Percentiles rank a stretch among this genome's conserved stretches.
Evolutionary conservation across 2,888 invertebrate species (phyloP).

Genomic region (Chelonus formosanus): DNA sequence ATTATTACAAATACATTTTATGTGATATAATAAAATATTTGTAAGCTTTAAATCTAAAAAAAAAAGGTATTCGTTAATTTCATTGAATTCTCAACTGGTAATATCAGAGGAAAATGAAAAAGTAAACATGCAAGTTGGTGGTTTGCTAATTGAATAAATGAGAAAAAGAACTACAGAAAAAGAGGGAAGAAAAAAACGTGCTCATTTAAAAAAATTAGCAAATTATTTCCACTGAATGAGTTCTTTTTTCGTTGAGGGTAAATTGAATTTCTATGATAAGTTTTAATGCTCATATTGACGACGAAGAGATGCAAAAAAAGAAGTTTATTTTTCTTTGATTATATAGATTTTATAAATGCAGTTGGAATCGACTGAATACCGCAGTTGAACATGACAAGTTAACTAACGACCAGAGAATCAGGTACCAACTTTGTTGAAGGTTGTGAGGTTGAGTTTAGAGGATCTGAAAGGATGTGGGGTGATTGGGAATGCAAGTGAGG

Average conservation of each 20-base stretch:
- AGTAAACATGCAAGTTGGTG: constrained; percentile 3
- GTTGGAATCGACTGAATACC: not conserved
- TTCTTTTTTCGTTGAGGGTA: not conserved
- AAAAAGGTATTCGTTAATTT: not conserved
- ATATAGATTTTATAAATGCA: too few species aligned
- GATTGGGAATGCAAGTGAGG: constrained; percentile 36
- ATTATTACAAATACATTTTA: too few species aligned
- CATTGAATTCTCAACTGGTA: constrained; percentile 7
- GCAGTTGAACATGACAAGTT: constrained; percentile 7
- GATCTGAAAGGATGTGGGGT: constrained; percentile 37
- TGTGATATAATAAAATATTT: too few species aligned
- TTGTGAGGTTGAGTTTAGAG: constrained; percentile 34
- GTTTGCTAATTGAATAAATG: constrained; percentile 19
- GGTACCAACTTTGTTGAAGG: constrained; percentile 20
- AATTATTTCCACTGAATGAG: constrained; percentile 1
- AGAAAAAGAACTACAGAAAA: constrained; percentile 6
- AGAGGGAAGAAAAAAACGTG: not conserved
- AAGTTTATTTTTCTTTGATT: too few species aligned
- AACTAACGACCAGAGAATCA: constrained; percentile 9
- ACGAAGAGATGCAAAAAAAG: too few species aligned
- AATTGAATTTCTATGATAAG: constrained; percentile 4
- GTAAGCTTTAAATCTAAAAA: too few species aligned
- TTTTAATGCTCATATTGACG: too few species aligned
- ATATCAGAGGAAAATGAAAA: not conserved
- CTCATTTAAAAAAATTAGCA: constrained; percentile 13